Evolutionary conservation across 2,113 vertebrate species (phyloP).

Genomic region (Myanophis thanlyinensis): DNA sequence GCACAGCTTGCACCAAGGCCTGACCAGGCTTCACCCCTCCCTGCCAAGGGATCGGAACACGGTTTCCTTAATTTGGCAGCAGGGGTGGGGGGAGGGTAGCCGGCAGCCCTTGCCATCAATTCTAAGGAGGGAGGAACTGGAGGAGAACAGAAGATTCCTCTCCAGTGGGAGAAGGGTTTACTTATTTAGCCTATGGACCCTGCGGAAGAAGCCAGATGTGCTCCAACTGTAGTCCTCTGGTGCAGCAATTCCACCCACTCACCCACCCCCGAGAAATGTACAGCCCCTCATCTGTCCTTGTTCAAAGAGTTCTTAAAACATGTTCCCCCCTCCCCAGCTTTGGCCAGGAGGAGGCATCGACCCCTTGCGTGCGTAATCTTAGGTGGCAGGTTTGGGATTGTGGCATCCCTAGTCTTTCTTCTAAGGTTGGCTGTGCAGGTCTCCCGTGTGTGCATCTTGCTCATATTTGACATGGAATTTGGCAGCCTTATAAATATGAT

Average conservation of each 20-base stretch:
- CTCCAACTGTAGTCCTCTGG: background rate
- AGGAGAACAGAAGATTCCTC: background rate
- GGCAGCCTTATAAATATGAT: background rate
- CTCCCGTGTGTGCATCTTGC: background rate
- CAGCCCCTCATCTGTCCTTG: background rate
- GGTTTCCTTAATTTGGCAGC: background rate
- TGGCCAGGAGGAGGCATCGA: background rate
- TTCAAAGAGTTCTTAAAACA: background rate
- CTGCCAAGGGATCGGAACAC: background rate
- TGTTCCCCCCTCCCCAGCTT: background rate
- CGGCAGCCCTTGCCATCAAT: background rate
- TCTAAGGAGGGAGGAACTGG: background rate
- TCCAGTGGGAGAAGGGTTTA: too few species aligned
- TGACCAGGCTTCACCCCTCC: background rate
- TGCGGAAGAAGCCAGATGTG: background rate
- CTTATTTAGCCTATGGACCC: too few species aligned
- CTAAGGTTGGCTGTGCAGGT: background rate
- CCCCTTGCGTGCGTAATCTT: too few species aligned
- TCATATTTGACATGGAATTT: background rate
- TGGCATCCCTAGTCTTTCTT: background rate
- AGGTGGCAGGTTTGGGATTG: background rate
- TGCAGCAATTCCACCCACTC: too few species aligned
- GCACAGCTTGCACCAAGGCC: background rate
- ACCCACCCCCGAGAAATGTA: background rate
- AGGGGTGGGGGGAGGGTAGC: background rate